Evolutionary conservation across 2,113 vertebrate species (phyloP), one percentile per base, ranked within the genome.

Genomic region (Paramisgurnus dabryanus): DNA sequence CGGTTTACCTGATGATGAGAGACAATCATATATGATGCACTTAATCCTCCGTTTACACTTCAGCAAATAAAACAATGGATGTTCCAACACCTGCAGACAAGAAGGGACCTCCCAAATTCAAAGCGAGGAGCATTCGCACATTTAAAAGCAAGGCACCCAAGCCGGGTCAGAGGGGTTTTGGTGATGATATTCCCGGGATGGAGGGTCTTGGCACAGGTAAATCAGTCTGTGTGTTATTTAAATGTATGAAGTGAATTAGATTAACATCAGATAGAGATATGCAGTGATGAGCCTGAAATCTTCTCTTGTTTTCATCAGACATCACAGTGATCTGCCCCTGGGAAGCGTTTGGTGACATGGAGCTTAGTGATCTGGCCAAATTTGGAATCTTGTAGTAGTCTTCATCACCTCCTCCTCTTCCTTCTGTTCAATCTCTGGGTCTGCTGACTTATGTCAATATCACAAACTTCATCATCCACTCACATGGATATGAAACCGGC

Each of bases 131-230:
- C 1, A 0, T 67, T 2, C 90, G 89, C 63, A 91, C 89, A 81
- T 92, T 92, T 85, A 88, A 84, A 82, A 88, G 86, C 86, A 86
- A 87, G 68, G 87, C 87, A 47, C 82, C 86, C 8, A 85, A 81
- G 66, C 84, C 87, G 7, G 86, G 87, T 7, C 87, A 88, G 80
- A 88, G 86, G 47, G 87, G 87, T 65, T 97, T 98, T 77, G 95
- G 96, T 87, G 96, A 98, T 66, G 96, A 98, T 86, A 99, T 98
- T 74, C 95, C 97, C 18, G 96, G 96, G 84, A 97, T 98, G 96
- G 96, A 97, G 80, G 95, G 95, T 2, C 92, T 98, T 5, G 97
- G 96, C 88, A 97, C 95, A 92, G 94, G 93, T 95, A 87, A 43
- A 22, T 34, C 27, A 34, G 3, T 34, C 27, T 47, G 45, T 7